Evolutionary conservation across 1,140 invertebrate species (phyloP).

Genomic region (Drosophila melanica): DNA sequence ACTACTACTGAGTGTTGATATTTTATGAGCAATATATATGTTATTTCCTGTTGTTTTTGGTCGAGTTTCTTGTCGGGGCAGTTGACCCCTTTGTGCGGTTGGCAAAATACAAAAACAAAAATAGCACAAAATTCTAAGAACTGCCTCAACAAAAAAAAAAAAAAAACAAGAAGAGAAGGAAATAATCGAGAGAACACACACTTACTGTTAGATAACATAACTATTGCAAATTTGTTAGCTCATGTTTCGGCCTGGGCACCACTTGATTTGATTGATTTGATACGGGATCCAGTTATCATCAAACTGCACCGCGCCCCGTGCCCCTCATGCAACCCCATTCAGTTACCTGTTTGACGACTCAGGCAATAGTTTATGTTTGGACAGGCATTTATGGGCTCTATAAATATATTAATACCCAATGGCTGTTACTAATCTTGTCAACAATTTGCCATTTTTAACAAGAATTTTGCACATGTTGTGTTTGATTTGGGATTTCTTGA

Average conservation of each 20-base stretch:
- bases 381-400: constrained; percentile 19
- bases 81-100: constrained; percentile 23
- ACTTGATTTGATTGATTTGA: constrained; percentile 38
- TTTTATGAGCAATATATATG: constrained; percentile 43
- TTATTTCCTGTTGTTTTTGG: constrained; percentile 57
- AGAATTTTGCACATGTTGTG: constrained; percentile 29
- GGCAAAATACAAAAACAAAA: neutral
- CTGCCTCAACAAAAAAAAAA: constrained; percentile 20
- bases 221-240: constrained; percentile 7
- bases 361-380: constrained; percentile 18
- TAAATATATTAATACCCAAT: constrained; percentile 21
- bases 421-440: constrained; percentile 29
- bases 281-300: constrained; percentile 20
- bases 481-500: constrained; percentile 6
- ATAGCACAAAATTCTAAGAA: constrained; percentile 38
- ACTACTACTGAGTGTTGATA: constrained; percentile 12
- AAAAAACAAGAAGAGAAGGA: neutral
- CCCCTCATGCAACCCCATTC: neutral
- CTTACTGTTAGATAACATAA: constrained; percentile 15
- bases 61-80: constrained; percentile 12
- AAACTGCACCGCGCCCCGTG: no score
- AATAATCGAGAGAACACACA: constrained; percentile 4
- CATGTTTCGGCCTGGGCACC: neutral
- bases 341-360: neutral
- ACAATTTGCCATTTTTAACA: constrained; percentile 15